These are phyloP conservation scores for Drosophila ogumai DNA, from an alignment of 1,140 invertebrate genomes.

Conservation along the genomic window DNA sequence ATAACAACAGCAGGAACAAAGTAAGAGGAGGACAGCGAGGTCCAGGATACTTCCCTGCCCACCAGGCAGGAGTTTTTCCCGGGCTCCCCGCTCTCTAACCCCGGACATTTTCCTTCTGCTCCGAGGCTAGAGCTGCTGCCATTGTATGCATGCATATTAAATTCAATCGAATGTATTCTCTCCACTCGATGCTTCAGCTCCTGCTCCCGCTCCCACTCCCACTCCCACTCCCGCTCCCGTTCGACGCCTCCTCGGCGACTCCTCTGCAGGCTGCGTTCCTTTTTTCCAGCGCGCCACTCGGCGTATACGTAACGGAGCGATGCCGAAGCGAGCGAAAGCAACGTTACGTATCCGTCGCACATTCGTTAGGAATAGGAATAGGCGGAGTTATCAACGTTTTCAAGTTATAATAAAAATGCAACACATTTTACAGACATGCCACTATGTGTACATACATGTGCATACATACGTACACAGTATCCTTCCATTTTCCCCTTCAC, in stretches of 20 bases:
- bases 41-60: not conserved
- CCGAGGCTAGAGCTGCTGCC: constrained; percentile 45
- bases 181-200: constrained; percentile 59
- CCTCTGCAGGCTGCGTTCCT: constrained; percentile 24
- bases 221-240: not conserved
- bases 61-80: constrained; percentile 25
- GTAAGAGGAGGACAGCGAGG: constrained; percentile 10
- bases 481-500: constrained; percentile 42
- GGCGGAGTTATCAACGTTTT: constrained; percentile 84
- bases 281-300: constrained; percentile 33
- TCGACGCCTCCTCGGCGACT: constrained; percentile 12
- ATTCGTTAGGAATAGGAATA: constrained; percentile 79
- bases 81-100: constrained; percentile 1
- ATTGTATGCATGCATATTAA: constrained; percentile 84
- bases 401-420: constrained; percentile 85
- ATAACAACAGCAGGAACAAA: constrained; percentile 46
- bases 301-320: constrained; percentile 49
- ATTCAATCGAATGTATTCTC: constrained; percentile 84
- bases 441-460: constrained; percentile 45
- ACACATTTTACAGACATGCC: constrained; percentile 78
- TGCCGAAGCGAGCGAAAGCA: constrained; percentile 42
- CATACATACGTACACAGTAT: constrained; percentile 41
- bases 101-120: constrained; percentile 26
- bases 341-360: constrained; percentile 68
- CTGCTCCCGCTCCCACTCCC: not conserved